phyloP scores from a whole-genome alignment of 2,113 vertebrate species.

The Hiodon tergisus region DNA sequence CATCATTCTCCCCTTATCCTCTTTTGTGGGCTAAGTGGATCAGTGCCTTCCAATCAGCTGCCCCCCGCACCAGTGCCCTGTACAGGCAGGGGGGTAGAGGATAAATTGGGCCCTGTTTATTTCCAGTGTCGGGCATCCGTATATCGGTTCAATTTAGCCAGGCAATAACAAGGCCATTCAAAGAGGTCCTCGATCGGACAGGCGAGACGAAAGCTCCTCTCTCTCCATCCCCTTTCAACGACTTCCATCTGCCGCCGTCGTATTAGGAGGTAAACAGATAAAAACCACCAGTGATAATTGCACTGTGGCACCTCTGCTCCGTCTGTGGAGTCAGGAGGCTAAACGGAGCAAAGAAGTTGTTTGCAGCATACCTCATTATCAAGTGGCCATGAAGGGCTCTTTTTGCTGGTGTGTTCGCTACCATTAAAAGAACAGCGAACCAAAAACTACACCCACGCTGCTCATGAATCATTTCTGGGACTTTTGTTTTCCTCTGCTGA shows the following conservation, averaged over 20 bases:
- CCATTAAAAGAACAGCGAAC: constrained; percentile 15
- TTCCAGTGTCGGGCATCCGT: constrained; percentile 14
- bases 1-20: constrained; percentile 16
- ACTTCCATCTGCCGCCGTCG: neutral
- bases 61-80: constrained; percentile 2
- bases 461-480: neutral
- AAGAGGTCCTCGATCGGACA: neutral
- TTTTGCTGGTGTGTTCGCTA: neutral
- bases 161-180: constrained; percentile 17
- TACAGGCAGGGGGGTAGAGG: constrained; percentile 15
- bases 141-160: constrained; percentile 26
- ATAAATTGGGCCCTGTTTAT: constrained; percentile 12
- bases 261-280: neutral
- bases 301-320: neutral
- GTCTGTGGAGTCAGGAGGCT: neutral
- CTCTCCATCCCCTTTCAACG: neutral
- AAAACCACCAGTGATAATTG: neutral
- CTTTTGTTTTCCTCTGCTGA: neutral
- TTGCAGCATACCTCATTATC: neutral
- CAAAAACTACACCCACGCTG: neutral
- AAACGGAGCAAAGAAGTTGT: neutral
- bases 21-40: constrained; percentile 38
- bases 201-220: neutral
- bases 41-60: constrained; percentile 21
- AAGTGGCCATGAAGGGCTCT: neutral